Evolutionary conservation across 1,140 invertebrate species (phyloP), one percentile per base, ranked within the genome.

Genomic region (Vanessa tameamea): DNA sequence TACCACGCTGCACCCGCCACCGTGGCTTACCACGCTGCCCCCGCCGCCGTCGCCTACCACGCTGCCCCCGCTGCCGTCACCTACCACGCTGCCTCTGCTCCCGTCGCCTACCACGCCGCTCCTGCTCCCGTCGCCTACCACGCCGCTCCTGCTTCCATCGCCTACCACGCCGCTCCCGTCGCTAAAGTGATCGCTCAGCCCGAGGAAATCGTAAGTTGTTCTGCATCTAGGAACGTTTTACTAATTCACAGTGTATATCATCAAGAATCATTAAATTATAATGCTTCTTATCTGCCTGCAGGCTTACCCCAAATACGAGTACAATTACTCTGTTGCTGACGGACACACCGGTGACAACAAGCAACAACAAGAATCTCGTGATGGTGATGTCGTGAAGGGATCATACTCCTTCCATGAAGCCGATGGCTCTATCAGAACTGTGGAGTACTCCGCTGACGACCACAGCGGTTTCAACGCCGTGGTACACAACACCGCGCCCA

Each of bases 361-460:
- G 9, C 37, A 43, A 43, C 37, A 43, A 43, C 37, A 43, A 43
- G 37, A 43, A 43, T 8, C 9, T 9, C 37, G 37, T 43, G 37
- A 43, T 43, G 37, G 37, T 69, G 93, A 93, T 76, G 88, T 89
- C n/a, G 92, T 94, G 65, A 92, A 94, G 84, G 94, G 94, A 79
- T 87, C 89, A 15, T 95, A 95, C 89, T 93, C 93, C 43, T 83
- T 94, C 76, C 88, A 92, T 63, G 93, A 94, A 78, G 90, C 94
- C 26, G 94, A 94, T 76, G 94, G 94, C 55, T 94, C 94, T 73
- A 85, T 94, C 85, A 86, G 94, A 76, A 93, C 91, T 67, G 94
- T 94, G 20, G 67, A 78, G 43, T 78, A 75, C 77, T 59, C 76
- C 72, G 76, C 72, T 57, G 76, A 78, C 61, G 76, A 66, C 47